phyloP scores from a whole-genome alignment of 2,888 invertebrate species.

The Antheraea assamensis region DNA sequence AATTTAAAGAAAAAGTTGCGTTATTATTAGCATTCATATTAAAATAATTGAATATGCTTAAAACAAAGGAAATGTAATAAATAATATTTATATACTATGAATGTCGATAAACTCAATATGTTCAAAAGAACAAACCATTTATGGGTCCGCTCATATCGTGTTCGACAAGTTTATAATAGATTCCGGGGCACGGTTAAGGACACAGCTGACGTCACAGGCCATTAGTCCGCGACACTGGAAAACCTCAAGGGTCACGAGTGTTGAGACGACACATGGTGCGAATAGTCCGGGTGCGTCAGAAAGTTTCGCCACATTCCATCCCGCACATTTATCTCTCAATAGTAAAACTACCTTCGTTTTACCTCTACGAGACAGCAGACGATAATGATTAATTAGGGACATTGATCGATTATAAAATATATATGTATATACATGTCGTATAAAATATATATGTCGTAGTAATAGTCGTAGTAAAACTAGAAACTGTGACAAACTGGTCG shows the following conservation, averaged over 20 bases:
- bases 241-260: conserved; percentile 68
- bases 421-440: no score
- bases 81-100: background rate
- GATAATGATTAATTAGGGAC: background rate
- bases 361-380: background rate
- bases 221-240: conserved; percentile 65
- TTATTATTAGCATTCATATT: background rate
- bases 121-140: conserved; percentile 17
- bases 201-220: conserved; percentile 61
- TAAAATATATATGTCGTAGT: no score
- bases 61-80: background rate
- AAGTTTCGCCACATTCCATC: conserved; percentile 61
- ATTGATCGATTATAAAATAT: background rate
- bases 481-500: no score
- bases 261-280: conserved; percentile 66
- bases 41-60: background rate
- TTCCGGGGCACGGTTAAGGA: conserved; percentile 36
- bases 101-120: conserved; percentile 11
- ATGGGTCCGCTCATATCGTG: conserved; percentile 19
- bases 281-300: conserved; percentile 61
- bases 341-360: conserved; percentile 53
- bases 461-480: no score
- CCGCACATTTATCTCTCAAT: conserved; percentile 71
- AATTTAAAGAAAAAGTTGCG: no score
- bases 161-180: conserved; percentile 53